Conservation (phyloP, 2,797 vertebrate genomes). For the Catharus ustulatus region DNA sequence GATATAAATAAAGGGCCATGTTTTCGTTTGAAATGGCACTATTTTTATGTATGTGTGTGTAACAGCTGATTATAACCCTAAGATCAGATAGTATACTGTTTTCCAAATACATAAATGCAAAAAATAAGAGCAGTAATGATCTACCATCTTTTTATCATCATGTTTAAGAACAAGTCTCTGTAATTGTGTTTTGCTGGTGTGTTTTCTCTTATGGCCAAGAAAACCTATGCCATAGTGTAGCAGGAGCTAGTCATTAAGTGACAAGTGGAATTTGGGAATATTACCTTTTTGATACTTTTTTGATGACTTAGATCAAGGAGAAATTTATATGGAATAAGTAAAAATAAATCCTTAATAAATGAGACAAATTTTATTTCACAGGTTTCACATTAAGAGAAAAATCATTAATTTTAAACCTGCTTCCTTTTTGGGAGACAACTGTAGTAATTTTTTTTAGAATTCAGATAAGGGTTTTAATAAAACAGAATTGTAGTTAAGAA, state of each 20-base stretch:
- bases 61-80: not conserved
- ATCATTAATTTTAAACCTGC: not conserved
- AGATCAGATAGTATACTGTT: not conserved
- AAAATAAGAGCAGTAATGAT: not conserved
- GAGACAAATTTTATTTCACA: not conserved
- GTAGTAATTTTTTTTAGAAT: not conserved
- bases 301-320: not conserved
- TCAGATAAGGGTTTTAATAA: not conserved
- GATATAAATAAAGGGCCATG: not conserved
- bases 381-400: not conserved
- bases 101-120: not conserved
- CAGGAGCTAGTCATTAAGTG: not conserved
- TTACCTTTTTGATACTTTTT: not conserved
- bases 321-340: not conserved
- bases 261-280: not conserved
- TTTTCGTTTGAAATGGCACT: not conserved
- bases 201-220: not conserved
- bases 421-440: not conserved
- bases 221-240: not conserved
- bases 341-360: not conserved
- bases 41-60: not conserved
- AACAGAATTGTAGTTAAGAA: not conserved
- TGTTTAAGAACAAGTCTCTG: not conserved
- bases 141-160: not conserved
- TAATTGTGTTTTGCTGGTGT: accelerated